phyloP scores from a whole-genome alignment of 1,140 invertebrate species.

The Mizuhopecten yessoensis region DNA sequence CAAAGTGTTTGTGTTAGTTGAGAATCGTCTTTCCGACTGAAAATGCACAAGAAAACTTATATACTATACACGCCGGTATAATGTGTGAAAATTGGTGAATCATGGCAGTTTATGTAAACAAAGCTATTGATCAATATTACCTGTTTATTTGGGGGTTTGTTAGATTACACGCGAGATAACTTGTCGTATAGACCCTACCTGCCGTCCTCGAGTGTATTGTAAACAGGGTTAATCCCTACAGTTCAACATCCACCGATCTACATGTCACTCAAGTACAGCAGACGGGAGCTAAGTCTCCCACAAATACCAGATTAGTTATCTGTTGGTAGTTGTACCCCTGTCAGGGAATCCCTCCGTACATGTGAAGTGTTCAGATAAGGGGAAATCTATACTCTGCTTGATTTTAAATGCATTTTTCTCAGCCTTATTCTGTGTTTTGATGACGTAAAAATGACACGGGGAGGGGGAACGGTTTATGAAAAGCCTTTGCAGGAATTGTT shows the following conservation, averaged over 20 bases:
- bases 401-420: neutral
- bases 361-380: neutral
- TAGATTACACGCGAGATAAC: too few species aligned
- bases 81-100: too few species aligned
- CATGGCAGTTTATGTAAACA: too few species aligned
- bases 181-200: neutral
- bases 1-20: too few species aligned
- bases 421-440: neutral
- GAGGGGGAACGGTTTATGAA: too few species aligned
- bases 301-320: neutral
- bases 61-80: too few species aligned
- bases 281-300: neutral
- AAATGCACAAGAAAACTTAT: too few species aligned
- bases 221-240: neutral
- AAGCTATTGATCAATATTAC: too few species aligned
- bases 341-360: neutral
- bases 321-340: neutral
- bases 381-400: neutral
- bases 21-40: too few species aligned
- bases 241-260: neutral
- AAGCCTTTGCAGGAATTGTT: too few species aligned
- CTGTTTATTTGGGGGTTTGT: too few species aligned
- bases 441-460: neutral
- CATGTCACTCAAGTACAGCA: neutral
- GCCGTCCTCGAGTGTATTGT: neutral